Evolutionary conservation across 2,113 vertebrate genomes (phyloP).

Genomic region (Rhipidura dahli): DNA sequence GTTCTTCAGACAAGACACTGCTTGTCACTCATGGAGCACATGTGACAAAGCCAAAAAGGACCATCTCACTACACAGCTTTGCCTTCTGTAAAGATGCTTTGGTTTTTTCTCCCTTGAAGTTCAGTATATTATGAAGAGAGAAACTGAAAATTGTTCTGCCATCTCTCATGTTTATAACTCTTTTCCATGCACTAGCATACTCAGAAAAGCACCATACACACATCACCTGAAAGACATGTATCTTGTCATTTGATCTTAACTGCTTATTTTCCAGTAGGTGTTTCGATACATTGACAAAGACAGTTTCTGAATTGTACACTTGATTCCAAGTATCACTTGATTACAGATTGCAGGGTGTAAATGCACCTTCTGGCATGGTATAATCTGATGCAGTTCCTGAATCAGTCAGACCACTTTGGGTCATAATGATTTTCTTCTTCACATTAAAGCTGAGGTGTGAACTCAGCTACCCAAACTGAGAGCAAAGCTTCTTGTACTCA

Average conservation of each 20-base stretch:
- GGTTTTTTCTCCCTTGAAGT: background rate
- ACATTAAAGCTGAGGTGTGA: background rate
- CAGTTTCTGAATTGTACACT: background rate
- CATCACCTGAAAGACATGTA: background rate
- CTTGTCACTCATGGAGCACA: background rate
- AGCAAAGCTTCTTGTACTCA: background rate
- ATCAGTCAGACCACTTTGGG: background rate
- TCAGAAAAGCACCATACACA: background rate
- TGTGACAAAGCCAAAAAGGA: background rate
- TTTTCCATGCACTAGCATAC: background rate
- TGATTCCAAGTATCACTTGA: background rate
- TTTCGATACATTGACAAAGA: background rate
- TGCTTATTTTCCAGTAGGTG: background rate
- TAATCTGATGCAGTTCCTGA: background rate
- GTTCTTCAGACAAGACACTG: background rate
- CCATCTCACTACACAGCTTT: background rate
- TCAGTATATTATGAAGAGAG: background rate
- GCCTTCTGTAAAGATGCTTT: background rate
- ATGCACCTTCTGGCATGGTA: background rate
- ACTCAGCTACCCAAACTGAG: background rate
- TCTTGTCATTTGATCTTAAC: background rate
- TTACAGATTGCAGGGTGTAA: background rate
- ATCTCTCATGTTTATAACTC: background rate
- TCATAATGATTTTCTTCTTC: background rate
- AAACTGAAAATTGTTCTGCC: background rate